These are phyloP conservation scores for Synanthedon formicaeformis DNA, from an alignment of 2,888 invertebrate species.

Conservation along the genomic window DNA sequence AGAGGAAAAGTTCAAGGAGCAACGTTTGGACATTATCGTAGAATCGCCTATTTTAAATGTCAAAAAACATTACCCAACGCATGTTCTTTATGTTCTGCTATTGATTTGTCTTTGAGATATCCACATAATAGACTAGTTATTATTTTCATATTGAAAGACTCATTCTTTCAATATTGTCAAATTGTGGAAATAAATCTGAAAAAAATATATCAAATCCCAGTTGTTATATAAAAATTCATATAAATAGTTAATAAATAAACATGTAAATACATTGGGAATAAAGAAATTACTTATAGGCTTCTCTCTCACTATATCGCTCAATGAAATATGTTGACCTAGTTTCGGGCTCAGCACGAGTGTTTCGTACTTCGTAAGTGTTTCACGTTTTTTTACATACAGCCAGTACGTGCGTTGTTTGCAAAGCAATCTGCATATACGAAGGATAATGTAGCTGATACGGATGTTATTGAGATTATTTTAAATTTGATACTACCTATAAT, in stretches of 20 bases:
- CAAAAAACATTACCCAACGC: too few species aligned
- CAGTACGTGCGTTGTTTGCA: conserved; percentile 20
- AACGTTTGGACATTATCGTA: neutral
- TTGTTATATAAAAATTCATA: too few species aligned
- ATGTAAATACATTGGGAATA: neutral
- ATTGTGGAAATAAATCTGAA: too few species aligned
- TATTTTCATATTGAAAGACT: too few species aligned
- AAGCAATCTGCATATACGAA: conserved; percentile 1
- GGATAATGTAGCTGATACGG: neutral
- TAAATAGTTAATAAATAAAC: too few species aligned
- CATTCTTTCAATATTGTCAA: too few species aligned
- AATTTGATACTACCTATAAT: too few species aligned
- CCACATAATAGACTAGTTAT: too few species aligned
- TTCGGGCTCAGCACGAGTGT: neutral
- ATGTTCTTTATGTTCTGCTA: too few species aligned
- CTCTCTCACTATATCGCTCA: neutral
- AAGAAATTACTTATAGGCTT: neutral
- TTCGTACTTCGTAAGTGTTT: conserved; percentile 14
- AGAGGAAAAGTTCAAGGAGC: neutral
- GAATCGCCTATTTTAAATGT: neutral
- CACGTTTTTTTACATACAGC: conserved; percentile 34
- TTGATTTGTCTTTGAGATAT: too few species aligned
- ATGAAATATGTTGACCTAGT: neutral
- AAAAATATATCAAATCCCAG: too few species aligned
- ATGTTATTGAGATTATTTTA: too few species aligned